Evolutionary conservation across 2,797 vertebrate genomes (phyloP).

Genomic region (Thunnus albacares): DNA sequence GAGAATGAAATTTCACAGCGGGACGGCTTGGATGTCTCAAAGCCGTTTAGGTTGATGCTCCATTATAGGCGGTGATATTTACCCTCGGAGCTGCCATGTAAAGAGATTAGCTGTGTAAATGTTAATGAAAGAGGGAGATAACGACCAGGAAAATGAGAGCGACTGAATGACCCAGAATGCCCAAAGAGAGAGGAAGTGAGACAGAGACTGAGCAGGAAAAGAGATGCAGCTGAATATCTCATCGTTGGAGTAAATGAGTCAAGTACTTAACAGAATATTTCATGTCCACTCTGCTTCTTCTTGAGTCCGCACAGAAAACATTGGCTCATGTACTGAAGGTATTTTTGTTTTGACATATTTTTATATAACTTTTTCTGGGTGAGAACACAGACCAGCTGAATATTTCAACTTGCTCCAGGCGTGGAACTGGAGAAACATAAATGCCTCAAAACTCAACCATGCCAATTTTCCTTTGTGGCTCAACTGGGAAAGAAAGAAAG

Average conservation of each 20-base stretch:
- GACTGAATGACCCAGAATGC: conserved; percentile 43
- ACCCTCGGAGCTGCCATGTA: conserved; percentile 62
- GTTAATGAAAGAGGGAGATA: conserved; percentile 68
- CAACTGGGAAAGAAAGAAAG: conserved; percentile 1
- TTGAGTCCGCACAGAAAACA: conserved; percentile 2
- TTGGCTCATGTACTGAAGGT: not conserved
- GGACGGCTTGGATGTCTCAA: conserved; percentile 5
- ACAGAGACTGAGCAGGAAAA: conserved; percentile 21
- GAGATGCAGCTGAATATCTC: not conserved
- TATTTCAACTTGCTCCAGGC: conserved; percentile 53
- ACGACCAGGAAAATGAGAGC: conserved; percentile 39
- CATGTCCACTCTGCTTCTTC: not conserved
- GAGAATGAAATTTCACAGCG: conserved; percentile 56
- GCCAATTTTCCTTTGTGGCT: conserved; percentile 31
- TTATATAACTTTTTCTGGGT: conserved; percentile 28
- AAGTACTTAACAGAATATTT: not conserved
- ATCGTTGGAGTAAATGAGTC: not conserved
- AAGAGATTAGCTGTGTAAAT: conserved; percentile 71
- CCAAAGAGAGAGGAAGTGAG: conserved; percentile 45
- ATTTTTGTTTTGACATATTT: conserved; percentile 38
- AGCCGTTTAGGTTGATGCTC: conserved; percentile 42
- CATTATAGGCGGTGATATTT: conserved; percentile 58
- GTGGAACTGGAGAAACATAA: conserved; percentile 37
- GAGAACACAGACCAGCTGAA: conserved; percentile 39
- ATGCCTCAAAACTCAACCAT: conserved; percentile 35